Evolutionary conservation across 2,113 vertebrate species (phyloP), one percentile per base, ranked within the genome.

Genomic region (Abramis brama): DNA sequence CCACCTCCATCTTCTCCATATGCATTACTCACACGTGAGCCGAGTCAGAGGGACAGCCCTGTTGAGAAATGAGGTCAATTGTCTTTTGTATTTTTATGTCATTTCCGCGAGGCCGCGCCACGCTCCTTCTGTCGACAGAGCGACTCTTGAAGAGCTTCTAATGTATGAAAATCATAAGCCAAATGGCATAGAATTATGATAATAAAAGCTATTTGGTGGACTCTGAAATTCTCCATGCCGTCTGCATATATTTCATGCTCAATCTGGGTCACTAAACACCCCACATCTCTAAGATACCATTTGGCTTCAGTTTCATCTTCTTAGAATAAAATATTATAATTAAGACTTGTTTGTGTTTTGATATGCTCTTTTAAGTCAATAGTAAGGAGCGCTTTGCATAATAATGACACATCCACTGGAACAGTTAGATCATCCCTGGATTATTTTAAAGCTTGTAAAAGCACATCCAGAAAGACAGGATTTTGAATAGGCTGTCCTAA

Each of bases 11-110:
- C n/a, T 64, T 62, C 36, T 66, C 36, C 78, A 77, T 77, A 77
- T 52, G 74, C 74, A 52, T 77, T 77, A 33, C 25, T 77, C 27
- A 21, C 57, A 64, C 57, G 55, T 30, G 39, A 45, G 19, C 1
- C 0, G 59, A 30, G 45, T 76, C 10, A 19, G 13, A 23, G 62
- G 71, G 39, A 47, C 19, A 19, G 59, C 6, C 6, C 30, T 17
- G 74, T 45, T 85, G 39, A 84, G 21, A 21, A 84, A 73, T 80
- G 76, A 30, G 79, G 73, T 75, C 75, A 77, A 57, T 83, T 66
- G 59, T 86, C 33, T 55, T 82, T 27, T 66, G 1, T 82, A 6
- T 66, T 39, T 33, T 39, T 57, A 66, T 82, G 80, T 23, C 21
- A 75, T 79, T 79, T 43, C 59, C 2, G 9, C 13, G 27, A 30